Evolutionary conservation across 2,113 vertebrate genomes (phyloP), one percentile per base, ranked within the genome.

Genomic region (Charina bottae): DNA sequence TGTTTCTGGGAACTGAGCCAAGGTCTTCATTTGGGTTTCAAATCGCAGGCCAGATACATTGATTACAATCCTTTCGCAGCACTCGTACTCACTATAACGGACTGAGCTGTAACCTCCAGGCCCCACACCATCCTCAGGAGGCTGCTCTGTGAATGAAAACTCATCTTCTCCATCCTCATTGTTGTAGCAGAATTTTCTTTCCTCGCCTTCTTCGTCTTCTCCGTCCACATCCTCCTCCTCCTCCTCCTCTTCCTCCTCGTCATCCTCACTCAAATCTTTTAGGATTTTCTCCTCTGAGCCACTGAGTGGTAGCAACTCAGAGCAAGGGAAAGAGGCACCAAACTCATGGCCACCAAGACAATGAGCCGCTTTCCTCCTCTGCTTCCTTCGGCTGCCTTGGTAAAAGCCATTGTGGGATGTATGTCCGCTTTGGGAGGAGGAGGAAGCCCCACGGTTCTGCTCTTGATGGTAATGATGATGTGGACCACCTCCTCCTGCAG

Each of bases 31-130:
- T 92, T 99, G 99, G 49, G 99, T 99, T 97, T 99, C 99, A 58
- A 99, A 99, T 93, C 98, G 98, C 58, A 99, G 97, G 0, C 99
- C 99, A 0, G 99, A 99, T 93, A 99, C 99, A 33, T 99, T 99
- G 95, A 99, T 99, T 37, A 99, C 98, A 83, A 99, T 99, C 0
- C 99, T 96, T 94, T 99, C 99, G 33, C 99, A 99, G 96, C 99
- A 99, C 96, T 98, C 98, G 49, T 98, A 98, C 93, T 98, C 98
- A 12, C 97, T 98, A 97, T 98, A 99, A 96, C 97, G 97, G 15
- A 98, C 98, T 0, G 98, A 98, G 49, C 97, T 98, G 90, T 99
- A 99, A 9, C 98, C 98, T 85, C 97, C 97, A 1, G 95, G 92
- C 90, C 95, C 96, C 3, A 96, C 96, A 0, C 95, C 96, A 9